Conservation (phyloP, 2,113 vertebrate genomes). For the Menidia beryllina region DNA sequence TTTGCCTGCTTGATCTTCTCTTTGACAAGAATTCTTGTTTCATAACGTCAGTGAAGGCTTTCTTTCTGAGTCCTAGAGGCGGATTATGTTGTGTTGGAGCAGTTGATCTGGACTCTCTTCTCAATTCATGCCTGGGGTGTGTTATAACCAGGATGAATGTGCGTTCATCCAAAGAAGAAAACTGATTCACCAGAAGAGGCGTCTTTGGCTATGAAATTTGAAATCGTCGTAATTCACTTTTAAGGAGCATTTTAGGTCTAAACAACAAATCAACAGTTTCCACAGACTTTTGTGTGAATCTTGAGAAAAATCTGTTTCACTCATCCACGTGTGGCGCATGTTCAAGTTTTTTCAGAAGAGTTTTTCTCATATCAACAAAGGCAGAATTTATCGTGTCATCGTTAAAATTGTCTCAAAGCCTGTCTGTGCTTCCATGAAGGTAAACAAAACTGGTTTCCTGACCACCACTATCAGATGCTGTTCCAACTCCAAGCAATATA, state of each 20-base stretch:
- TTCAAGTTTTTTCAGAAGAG: too few relatives aligned
- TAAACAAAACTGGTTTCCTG: too few relatives aligned
- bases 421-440: too few relatives aligned
- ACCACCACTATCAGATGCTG: not conserved
- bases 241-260: not conserved
- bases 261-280: not conserved
- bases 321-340: too few relatives aligned
- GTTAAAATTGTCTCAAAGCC: too few relatives aligned
- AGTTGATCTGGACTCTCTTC: conserved; percentile 44
- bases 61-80: conserved; percentile 38
- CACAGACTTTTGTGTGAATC: not conserved
- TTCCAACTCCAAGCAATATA: not conserved
- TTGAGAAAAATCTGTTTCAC: not conserved
- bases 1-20: conserved; percentile 57
- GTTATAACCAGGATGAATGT: too few relatives aligned
- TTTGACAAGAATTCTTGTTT: conserved; percentile 54
- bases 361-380: too few relatives aligned
- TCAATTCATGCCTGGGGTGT: conserved; percentile 7
- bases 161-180: not conserved
- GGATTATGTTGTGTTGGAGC: conserved; percentile 45
- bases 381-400: too few relatives aligned
- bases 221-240: not conserved
- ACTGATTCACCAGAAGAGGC: not conserved
- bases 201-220: not conserved
- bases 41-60: conserved; percentile 44